Percentiles rank a stretch among this genome's conserved stretches.
phyloP scores from a whole-genome alignment of 2,888 invertebrate species.

The Agrochola lota region DNA sequence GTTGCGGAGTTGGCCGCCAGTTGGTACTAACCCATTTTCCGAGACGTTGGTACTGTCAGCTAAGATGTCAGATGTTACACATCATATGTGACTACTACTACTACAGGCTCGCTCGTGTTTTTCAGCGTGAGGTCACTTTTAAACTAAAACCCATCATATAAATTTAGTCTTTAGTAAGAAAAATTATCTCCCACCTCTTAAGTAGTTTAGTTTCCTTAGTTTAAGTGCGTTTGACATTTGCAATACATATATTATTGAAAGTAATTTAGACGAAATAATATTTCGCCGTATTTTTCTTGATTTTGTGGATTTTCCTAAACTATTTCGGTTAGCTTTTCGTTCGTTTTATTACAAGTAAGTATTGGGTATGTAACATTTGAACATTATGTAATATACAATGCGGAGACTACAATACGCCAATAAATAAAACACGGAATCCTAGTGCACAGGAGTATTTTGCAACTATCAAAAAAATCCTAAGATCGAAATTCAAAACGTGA shows the following conservation, averaged over 20 bases:
- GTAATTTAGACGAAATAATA: slow-evolving; percentile 45
- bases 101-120: no score
- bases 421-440: background rate
- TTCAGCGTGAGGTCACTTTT: background rate
- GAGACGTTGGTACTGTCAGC: no score
- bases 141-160: slow-evolving; percentile 17
- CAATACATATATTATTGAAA: slow-evolving; percentile 48
- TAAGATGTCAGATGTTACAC: no score
- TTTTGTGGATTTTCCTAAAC: slow-evolving; percentile 18
- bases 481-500: background rate
- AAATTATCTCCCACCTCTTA: slow-evolving; percentile 60
- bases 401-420: background rate
- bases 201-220: slow-evolving; percentile 26
- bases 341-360: slow-evolving; percentile 1
- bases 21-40: no score
- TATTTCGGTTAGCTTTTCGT: background rate
- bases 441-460: background rate
- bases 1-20: no score
- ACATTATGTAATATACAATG: background rate
- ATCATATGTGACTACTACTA: no score
- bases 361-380: slow-evolving; percentile 35
- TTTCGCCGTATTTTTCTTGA: slow-evolving; percentile 27
- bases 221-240: slow-evolving; percentile 57
- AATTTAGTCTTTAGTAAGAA: slow-evolving; percentile 51
- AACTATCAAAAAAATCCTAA: background rate